Evolutionary conservation across 2,113 vertebrate genomes (phyloP).

Genomic region (Copsychus sechellarum): DNA sequence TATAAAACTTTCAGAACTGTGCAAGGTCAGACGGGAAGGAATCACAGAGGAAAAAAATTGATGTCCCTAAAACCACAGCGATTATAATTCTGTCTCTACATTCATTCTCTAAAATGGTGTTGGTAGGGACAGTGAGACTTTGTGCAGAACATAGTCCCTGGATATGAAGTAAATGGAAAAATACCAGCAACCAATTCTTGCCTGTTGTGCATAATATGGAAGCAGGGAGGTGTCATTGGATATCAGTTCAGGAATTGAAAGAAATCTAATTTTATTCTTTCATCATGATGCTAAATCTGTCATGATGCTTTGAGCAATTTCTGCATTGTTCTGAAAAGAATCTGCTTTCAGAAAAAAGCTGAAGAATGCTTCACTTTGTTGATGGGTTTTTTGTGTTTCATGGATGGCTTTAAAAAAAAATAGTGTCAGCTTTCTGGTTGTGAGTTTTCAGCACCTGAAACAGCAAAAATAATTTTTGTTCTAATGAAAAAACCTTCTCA

Average conservation of each 20-base stretch:
- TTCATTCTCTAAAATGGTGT: background rate
- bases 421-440: background rate
- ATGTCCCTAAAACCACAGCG: accelerated
- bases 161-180: background rate
- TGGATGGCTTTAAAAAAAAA: background rate
- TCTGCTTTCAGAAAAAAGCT: background rate
- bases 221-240: background rate
- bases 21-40: background rate
- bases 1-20: background rate
- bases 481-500: background rate
- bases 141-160: background rate
- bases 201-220: background rate
- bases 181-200: background rate
- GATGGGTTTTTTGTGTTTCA: background rate
- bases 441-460: background rate
- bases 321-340: background rate
- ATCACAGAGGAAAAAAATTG: background rate
- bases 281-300: background rate
- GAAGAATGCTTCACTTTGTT: background rate
- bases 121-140: background rate
- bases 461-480: background rate
- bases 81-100: background rate
- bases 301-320: background rate
- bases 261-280: background rate
- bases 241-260: background rate